Conservation (phyloP, 2,888 invertebrate species). For the Orthonychiurus folsomi region DNA sequence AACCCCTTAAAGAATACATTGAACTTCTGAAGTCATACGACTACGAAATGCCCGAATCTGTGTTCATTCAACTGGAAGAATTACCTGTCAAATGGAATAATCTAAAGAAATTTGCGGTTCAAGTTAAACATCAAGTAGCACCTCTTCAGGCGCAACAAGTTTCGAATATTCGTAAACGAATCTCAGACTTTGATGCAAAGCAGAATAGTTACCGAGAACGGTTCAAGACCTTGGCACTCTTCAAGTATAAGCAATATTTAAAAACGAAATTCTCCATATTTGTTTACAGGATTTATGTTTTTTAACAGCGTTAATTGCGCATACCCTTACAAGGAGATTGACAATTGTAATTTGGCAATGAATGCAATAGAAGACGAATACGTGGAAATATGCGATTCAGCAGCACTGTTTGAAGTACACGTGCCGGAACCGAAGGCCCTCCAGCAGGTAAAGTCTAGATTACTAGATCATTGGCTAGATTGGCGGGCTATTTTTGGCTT, state of each 20-base stretch:
- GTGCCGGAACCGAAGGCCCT: conserved; percentile 86
- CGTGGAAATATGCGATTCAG: conserved; percentile 75
- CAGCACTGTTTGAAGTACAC: conserved; percentile 86
- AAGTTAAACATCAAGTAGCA: conserved; percentile 87
- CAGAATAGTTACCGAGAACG: conserved; percentile 78
- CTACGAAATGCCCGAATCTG: conserved; percentile 93
- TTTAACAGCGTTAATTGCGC: conserved; percentile 62
- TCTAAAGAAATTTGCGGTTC: conserved; percentile 81
- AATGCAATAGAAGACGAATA: conserved; percentile 74
- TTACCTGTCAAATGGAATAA: conserved; percentile 92
- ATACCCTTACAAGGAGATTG: conserved; percentile 64
- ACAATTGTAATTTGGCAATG: conserved; percentile 69
- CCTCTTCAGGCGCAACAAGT: conserved; percentile 92
- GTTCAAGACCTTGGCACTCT: conserved; percentile 56
- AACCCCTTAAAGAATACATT: conserved; percentile 84
- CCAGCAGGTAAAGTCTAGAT: no score
- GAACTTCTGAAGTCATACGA: conserved; percentile 87
- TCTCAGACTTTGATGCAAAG: conserved; percentile 71
- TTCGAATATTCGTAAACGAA: conserved; percentile 75
- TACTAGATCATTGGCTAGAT: no score
- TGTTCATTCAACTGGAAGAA: conserved; percentile 81
- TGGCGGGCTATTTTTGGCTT: no score
- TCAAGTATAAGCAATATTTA: conserved; percentile 44
- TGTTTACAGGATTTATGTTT: neutral
- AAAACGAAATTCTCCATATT: neutral